Conservation (phyloP, 2,113 vertebrate species). For the Syrmaticus mikado region DNA sequence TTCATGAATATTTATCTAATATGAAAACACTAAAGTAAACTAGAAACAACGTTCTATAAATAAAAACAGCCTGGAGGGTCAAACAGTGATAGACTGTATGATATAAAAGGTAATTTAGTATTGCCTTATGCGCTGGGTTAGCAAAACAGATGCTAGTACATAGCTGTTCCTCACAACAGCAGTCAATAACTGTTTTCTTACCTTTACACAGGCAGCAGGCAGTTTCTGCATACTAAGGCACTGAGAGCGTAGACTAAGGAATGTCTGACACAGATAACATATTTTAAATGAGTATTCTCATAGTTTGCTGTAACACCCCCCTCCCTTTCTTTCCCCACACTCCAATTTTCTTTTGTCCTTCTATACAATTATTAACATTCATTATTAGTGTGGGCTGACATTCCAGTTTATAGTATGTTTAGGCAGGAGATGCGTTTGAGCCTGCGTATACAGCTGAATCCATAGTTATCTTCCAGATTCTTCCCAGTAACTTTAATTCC, state of each 20-base stretch:
- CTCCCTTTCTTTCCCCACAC: not conserved
- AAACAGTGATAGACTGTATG: slow-evolving; percentile 64
- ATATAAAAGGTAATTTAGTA: slow-evolving; percentile 70
- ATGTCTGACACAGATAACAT: not conserved
- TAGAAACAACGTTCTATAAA: slow-evolving; percentile 66
- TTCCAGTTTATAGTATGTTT: not conserved
- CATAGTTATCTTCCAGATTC: slow-evolving; percentile 2
- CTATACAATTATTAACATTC: not conserved
- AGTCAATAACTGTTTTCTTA: slow-evolving; percentile 14
- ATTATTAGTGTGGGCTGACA: not conserved
- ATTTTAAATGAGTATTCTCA: not conserved
- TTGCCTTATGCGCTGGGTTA: slow-evolving; percentile 30
- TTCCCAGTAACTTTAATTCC: slow-evolving; percentile 15
- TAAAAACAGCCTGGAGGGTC: slow-evolving; percentile 68
- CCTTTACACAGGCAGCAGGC: not conserved
- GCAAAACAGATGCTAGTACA: slow-evolving; percentile 27
- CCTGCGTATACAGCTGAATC: not conserved
- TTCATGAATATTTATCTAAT: slow-evolving; percentile 85
- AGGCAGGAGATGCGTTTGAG: not conserved
- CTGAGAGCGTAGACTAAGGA: not conserved
- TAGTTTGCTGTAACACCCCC: not conserved
- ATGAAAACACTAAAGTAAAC: slow-evolving; percentile 66
- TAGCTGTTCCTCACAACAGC: not conserved
- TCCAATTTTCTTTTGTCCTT: not conserved
- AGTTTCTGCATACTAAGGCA: not conserved